phyloP scores from a whole-genome alignment of 2,888 invertebrate genomes.

The Apamea crenata region DNA sequence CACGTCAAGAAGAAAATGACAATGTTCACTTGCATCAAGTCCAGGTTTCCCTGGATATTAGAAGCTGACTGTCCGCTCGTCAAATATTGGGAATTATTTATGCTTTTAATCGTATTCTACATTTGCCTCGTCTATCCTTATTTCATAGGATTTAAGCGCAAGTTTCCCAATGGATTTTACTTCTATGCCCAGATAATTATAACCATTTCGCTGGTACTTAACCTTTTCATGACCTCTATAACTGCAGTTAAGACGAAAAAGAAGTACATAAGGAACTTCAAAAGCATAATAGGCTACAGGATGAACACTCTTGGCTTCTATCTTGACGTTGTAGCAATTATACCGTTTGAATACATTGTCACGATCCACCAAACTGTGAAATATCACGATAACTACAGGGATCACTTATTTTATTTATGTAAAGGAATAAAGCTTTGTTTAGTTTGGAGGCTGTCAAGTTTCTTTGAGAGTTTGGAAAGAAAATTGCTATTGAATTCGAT shows the following conservation, averaged over 20 bases:
- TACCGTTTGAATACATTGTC: slow-evolving; percentile 88
- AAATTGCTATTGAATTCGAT: slow-evolving; percentile 83
- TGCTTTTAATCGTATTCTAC: slow-evolving; percentile 83
- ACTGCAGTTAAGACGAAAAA: slow-evolving; percentile 88
- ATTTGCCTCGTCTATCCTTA: slow-evolving; percentile 88
- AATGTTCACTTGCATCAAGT: slow-evolving; percentile 81
- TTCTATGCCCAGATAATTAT: slow-evolving; percentile 83
- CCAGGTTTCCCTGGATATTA: slow-evolving; percentile 87
- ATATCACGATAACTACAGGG: slow-evolving; percentile 82
- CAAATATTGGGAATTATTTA: slow-evolving; percentile 87
- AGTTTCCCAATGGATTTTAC: slow-evolving; percentile 82
- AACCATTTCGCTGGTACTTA: slow-evolving; percentile 82
- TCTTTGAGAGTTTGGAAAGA: slow-evolving; percentile 85
- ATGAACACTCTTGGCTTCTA: slow-evolving; percentile 88
- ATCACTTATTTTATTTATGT: slow-evolving; percentile 86
- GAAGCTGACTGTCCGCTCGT: slow-evolving; percentile 85
- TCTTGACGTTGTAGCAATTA: slow-evolving; percentile 86
- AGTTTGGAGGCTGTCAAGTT: slow-evolving; percentile 86
- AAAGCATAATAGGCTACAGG: slow-evolving; percentile 82
- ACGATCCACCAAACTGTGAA: slow-evolving; percentile 79
- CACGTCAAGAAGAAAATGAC: slow-evolving; percentile 83
- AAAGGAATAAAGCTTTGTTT: slow-evolving; percentile 89
- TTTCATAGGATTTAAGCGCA: slow-evolving; percentile 83
- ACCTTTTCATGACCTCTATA: slow-evolving; percentile 83
- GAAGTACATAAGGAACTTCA: slow-evolving; percentile 79